Conservation (phyloP, 2,113 vertebrate genomes). For the Paraplagusia blochii region DNA sequence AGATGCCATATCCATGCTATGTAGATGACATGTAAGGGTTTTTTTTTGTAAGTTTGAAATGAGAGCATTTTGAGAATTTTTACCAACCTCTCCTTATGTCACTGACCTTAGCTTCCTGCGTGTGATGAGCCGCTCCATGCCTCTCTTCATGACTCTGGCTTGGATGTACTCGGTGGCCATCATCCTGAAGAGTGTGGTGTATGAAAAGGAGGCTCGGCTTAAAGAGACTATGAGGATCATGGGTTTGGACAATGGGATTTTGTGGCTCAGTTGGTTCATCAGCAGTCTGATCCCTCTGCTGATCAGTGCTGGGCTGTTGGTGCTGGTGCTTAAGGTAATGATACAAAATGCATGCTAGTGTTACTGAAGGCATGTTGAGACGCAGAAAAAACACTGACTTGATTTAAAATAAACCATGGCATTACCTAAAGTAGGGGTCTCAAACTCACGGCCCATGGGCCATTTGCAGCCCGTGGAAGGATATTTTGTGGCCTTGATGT, state of each 20-base stretch:
- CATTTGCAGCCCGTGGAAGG: too few relatives aligned
- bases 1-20: conserved; percentile 98
- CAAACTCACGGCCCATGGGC: too few relatives aligned
- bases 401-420: too few relatives aligned
- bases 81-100: not conserved
- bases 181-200: conserved; percentile 95
- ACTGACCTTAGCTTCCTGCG: conserved; percentile 82
- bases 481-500: too few relatives aligned
- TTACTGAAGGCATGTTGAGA: too few relatives aligned
- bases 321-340: conserved; percentile 87
- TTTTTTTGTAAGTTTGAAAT: not conserved
- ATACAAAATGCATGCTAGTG: too few relatives aligned
- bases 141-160: conserved; percentile 96
- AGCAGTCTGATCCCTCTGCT: conserved; percentile 92
- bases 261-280: conserved; percentile 98
- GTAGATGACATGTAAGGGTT: conserved; percentile 92
- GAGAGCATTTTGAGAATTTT: not conserved
- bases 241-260: conserved; percentile 90
- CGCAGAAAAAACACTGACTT: too few relatives aligned
- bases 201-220: conserved; percentile 94
- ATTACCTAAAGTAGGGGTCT: too few relatives aligned
- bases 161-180: conserved; percentile 99
- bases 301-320: conserved; percentile 86
- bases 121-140: conserved; percentile 95
- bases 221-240: conserved; percentile 99